phyloP scores from a whole-genome alignment of 2,797 vertebrate genomes.

The Serranus cabrilla region DNA sequence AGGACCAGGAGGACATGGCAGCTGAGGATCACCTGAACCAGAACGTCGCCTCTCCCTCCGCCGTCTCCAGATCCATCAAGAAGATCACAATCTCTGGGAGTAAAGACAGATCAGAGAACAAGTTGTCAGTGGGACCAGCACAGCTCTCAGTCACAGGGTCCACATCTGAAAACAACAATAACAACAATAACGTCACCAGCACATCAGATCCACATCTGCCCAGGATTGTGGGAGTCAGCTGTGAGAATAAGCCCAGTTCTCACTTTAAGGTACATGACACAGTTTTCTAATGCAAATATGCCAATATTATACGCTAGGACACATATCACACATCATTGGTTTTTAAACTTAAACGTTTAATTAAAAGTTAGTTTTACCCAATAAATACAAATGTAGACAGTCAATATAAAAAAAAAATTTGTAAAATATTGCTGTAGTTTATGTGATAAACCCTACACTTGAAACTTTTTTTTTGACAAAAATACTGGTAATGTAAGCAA shows the following conservation, averaged over 20 bases:
- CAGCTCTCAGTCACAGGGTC: slow-evolving; percentile 35
- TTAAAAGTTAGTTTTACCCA: background rate
- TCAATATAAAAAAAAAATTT: background rate
- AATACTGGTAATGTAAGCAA: background rate
- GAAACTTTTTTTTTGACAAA: background rate
- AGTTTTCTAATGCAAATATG: background rate
- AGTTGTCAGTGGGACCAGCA: slow-evolving; percentile 20
- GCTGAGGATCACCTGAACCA: slow-evolving; percentile 82
- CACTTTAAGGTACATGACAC: slow-evolving; percentile 83
- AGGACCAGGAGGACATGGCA: slow-evolving; percentile 67
- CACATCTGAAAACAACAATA: slow-evolving; percentile 81
- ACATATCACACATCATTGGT: background rate
- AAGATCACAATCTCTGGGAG: slow-evolving; percentile 87
- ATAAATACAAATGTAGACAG: background rate
- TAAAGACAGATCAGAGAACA: slow-evolving; percentile 56
- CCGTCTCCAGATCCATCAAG: slow-evolving; percentile 84
- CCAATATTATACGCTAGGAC: background rate
- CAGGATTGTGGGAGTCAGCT: slow-evolving; percentile 83
- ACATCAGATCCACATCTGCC: slow-evolving; percentile 72
- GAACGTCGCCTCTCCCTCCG: slow-evolving; percentile 66
- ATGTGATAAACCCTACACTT: background rate
- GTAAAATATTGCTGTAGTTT: background rate
- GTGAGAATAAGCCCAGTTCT: slow-evolving; percentile 80
- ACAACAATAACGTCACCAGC: slow-evolving; percentile 74
- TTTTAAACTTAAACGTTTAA: background rate